Base-by-base conservation (phyloP, 2,797 vertebrate species). In the Pelodytes ibericus region DNA sequence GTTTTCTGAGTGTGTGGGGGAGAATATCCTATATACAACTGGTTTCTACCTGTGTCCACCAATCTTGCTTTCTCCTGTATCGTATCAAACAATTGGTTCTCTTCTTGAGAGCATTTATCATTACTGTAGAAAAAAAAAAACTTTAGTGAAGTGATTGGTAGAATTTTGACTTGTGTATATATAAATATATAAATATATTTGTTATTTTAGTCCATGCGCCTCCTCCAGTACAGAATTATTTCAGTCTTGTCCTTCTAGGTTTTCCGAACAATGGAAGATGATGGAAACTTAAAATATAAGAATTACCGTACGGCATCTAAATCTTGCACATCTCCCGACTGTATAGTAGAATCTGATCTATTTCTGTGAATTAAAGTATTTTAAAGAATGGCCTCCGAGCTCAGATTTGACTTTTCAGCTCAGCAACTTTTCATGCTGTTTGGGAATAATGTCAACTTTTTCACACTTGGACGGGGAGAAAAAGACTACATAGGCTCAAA, bases 351-450 rank as follows among this genome's bases (percentile, higher is more conserved):
- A 84, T 85, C 84, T 85, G 86, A 69, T 62, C 84, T 83, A 87
- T 87, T 88, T 88, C 87, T 86, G 88, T 89, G 87, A 89, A 89
- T 89, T 89, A 89, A 89, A 89, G 85, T 87, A 88, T 87, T 89
- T 89, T 89, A 86, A 89, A 89, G 87, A 89, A 88, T 84, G 86
- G 85, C 86, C 84, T 74, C 85, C 86, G 85, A 68, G 81, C 84
- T 86, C 81, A 84, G 87, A 82, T 86, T 84, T 81, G 77, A 84
- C 51, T 65, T 58, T 44, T 60, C 33, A 5, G 33, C 5, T 13
- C 13, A 36, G n/a, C n/a, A n/a, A n/a, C n/a, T n/a, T n/a, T n/a
- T n/a, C n/a, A n/a, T n/a, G n/a, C n/a, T n/a, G n/a, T n/a, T n/a
- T n/a, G n/a, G n/a, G n/a, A n/a, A n/a, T n/a, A n/a, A n/a, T n/a